Conservation (phyloP, 1,140 invertebrate species). For the Calliopsis andreniformis region DNA sequence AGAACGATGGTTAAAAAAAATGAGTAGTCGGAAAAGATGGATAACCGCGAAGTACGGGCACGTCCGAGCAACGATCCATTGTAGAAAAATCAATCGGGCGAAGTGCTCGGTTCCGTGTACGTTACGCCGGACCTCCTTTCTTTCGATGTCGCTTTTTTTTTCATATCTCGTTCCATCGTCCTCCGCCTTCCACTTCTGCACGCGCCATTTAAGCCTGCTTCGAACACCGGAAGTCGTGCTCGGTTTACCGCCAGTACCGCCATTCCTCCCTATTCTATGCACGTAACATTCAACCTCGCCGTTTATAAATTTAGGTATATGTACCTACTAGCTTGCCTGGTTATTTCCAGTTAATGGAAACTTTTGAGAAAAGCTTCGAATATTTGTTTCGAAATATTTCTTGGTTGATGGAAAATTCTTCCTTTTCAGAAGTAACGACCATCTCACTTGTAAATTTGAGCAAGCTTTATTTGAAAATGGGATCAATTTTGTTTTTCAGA, state of each 20-base stretch:
- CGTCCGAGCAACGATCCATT: neutral
- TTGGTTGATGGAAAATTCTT: no score
- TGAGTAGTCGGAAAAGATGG: neutral
- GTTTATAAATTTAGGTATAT: neutral
- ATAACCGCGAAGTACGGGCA: neutral
- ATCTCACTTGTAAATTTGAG: no score
- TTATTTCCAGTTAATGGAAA: no score
- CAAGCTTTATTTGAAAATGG: no score
- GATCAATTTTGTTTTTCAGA: no score
- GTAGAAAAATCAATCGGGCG: neutral
- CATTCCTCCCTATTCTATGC: no score
- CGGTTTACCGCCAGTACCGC: conserved; percentile 5
- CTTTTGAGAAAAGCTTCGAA: no score
- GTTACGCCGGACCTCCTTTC: neutral
- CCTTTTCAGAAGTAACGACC: no score
- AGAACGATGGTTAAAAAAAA: neutral
- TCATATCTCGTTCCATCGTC: neutral
- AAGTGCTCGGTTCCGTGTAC: no score
- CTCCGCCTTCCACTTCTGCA: neutral
- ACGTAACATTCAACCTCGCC: neutral
- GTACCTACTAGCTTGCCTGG: no score
- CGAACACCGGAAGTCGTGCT: conserved; percentile 22
- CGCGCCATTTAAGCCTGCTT: conserved; percentile 8
- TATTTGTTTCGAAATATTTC: no score
- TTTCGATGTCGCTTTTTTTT: neutral